Percentiles rank a stretch among this genome's conserved stretches.
Conservation (phyloP, 2,888 invertebrate genomes). For the Synergus itoensis region DNA sequence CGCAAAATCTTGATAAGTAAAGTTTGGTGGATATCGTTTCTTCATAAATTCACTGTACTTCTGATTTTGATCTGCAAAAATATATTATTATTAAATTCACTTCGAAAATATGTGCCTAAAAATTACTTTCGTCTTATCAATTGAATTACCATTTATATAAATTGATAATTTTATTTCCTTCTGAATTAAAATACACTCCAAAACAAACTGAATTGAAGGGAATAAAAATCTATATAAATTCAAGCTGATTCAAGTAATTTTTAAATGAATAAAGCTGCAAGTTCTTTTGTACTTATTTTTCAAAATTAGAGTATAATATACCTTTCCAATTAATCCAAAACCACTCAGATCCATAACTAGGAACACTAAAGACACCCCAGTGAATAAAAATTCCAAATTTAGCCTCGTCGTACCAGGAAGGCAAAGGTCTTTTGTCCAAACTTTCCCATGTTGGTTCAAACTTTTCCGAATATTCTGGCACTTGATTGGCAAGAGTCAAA, state of each 20-base stretch:
- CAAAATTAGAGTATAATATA: constrained; percentile 66
- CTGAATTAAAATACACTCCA: neutral
- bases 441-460: constrained; percentile 91
- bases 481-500: neutral
- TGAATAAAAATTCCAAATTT: constrained; percentile 96
- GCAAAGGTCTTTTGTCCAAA: constrained; percentile 89
- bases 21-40: constrained; percentile 89
- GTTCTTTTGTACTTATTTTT: neutral
- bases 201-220: neutral
- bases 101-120: neutral
- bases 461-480: constrained; percentile 23
- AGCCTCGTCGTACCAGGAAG: constrained; percentile 92
- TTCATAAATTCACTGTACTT: constrained; percentile 84
- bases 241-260: too few species aligned
- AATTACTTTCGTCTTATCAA: neutral
- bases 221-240: neutral
- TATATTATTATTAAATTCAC: neutral
- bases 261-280: too few species aligned
- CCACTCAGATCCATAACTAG: constrained; percentile 93
- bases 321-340: constrained; percentile 93
- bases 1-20: constrained; percentile 95
- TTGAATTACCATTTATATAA: neutral
- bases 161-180: neutral
- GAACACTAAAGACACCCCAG: constrained; percentile 96
- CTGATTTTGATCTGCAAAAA: neutral